Conservation (phyloP, 2,797 vertebrate genomes). For the Eulemur mongoz region DNA sequence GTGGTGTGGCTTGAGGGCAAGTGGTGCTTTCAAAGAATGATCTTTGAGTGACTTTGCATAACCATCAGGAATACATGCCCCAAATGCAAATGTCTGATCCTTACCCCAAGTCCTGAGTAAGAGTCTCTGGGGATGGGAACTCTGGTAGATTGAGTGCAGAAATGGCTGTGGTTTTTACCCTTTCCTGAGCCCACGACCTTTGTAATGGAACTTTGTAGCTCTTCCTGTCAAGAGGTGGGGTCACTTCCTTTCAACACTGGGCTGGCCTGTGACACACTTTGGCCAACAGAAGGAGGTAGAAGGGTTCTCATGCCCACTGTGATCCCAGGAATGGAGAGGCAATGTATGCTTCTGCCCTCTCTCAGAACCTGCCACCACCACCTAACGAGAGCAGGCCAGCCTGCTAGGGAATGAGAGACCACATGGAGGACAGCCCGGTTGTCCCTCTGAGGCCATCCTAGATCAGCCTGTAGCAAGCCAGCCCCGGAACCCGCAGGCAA, state of each 20-base stretch:
- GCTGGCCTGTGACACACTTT: not conserved
- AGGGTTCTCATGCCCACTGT: not conserved
- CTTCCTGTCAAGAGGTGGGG: not conserved
- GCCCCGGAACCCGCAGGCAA: not conserved
- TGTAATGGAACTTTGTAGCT: not conserved
- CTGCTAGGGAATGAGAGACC: not conserved
- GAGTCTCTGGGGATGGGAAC: not conserved
- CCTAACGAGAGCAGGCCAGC: not conserved
- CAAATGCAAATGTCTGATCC: not conserved
- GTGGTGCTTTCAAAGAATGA: not conserved
- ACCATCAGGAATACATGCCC: not conserved
- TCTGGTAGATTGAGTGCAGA: not conserved
- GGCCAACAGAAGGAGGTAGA: not conserved
- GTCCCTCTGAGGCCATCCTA: not conserved
- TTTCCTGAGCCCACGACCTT: not conserved
- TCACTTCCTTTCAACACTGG: not conserved
- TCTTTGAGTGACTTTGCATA: not conserved
- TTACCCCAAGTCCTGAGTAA: not conserved
- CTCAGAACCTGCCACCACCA: not conserved
- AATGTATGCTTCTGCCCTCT: not conserved
- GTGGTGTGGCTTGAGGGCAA: not conserved
- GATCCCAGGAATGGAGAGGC: not conserved
- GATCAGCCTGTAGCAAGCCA: not conserved
- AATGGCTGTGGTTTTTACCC: not conserved
- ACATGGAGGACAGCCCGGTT: not conserved